Base-by-base conservation (phyloP, 92 coral and sea anemone genomes). In the Bergia sp. region DNA sequence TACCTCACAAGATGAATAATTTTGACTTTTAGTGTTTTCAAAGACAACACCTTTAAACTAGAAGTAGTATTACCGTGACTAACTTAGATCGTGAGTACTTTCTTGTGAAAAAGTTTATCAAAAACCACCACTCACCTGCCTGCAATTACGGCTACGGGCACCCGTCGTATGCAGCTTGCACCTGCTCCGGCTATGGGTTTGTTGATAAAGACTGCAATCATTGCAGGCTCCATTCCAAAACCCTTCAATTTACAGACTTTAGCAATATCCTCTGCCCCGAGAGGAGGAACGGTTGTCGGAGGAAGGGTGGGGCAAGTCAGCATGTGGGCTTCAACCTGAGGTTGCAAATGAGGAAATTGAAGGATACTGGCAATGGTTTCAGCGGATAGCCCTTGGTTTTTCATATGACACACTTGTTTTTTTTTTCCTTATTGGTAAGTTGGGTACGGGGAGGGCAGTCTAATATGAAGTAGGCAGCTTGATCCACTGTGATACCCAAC, bases 281-380 rank as follows among this genome's bases (percentile, higher is more conserved):
- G 85, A 6, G 85, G 85, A 61, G 85, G 85, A 38, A 0, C 23
- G 41, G 85, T 80, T 37, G 85, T 80, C 1, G 80, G 80, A 3
- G 80, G 53, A n/a, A 75, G 79, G 53, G 79, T 75, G 5, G 79
- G 80, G 21, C 80, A 76, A 1, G 80, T 76, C 1, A 10, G 43
- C n/a, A 18, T 39, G 23, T 76, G 80, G 47, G 45, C 80, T 40
- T 39, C 29, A 9, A 41, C 12, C 49, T 76, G 20, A 15, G 49
- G 11, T 18, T 13, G 45, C 16, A 76, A 6, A 18, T 76, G 9
- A 18, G 23, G 53, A 37, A 21, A 7, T 76, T 39, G 15, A 39
- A 76, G 80, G 44, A 40, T 8, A 0, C 21, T 2, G 36, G 80
- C 80, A 41, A 40, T 76, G 29, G 8, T 2, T 1, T 11, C 44